A percentile compares a stretch with the other conserved stretches of the same genome.
Conservation (phyloP, 1,140 invertebrate species). For the Meloidogyne floridensis region DNA sequence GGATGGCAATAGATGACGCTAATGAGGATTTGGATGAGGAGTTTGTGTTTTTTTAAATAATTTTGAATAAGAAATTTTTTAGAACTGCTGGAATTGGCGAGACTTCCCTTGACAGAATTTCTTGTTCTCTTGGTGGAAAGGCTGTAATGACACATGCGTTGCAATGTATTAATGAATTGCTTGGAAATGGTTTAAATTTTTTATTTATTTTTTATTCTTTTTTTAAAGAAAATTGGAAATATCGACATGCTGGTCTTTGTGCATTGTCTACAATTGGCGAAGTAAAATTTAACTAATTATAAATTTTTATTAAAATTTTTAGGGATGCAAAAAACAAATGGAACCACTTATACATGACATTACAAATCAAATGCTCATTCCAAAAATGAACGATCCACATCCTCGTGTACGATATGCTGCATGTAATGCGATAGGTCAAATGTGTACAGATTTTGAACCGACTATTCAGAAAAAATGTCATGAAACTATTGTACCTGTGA, state of each 20-base stretch:
- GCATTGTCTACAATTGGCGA: constrained; percentile 96
- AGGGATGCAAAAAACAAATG: constrained; percentile 72
- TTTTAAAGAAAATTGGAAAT: constrained; percentile 69
- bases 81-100: constrained; percentile 92
- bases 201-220: constrained; percentile 3
- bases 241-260: constrained; percentile 91
- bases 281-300: constrained; percentile 73
- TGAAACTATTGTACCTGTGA: constrained; percentile 79
- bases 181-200: constrained; percentile 42
- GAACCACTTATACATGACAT: constrained; percentile 86
- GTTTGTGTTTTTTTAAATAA: constrained; percentile 51
- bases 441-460: constrained; percentile 97
- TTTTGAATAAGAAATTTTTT: constrained; percentile 53
- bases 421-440: constrained; percentile 93
- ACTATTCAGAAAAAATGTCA: constrained; percentile 97
- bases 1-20: constrained; percentile 73
- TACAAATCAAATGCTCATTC: constrained; percentile 80
- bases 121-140: constrained; percentile 93
- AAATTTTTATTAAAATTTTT: constrained; percentile 68
- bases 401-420: constrained; percentile 91
- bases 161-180: constrained; percentile 66
- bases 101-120: constrained; percentile 89
- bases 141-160: constrained; percentile 86
- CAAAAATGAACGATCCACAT: constrained; percentile 85
- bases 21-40: constrained; percentile 84